Conservation (phyloP, 2,888 invertebrate genomes). For the Cremastinae sp. region DNA sequence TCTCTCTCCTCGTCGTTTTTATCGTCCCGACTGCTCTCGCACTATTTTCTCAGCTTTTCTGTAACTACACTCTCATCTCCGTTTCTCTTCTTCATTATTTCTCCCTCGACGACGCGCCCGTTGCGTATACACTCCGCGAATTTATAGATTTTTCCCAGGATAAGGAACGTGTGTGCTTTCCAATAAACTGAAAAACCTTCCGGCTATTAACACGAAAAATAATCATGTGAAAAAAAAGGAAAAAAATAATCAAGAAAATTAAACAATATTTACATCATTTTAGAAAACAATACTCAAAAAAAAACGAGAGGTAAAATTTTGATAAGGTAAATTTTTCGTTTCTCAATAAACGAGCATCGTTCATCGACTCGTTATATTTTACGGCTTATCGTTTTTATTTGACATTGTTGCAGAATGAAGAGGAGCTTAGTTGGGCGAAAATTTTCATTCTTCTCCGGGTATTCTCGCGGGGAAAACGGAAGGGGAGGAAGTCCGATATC, state of each 20-base stretch:
- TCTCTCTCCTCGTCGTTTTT: constrained; percentile 13
- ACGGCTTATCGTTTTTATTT: constrained; percentile 35
- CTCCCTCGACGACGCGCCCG: constrained; percentile 3
- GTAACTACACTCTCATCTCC: constrained; percentile 12
- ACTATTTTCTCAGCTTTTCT: constrained; percentile 31
- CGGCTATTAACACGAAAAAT: too few species aligned
- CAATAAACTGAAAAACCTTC: too few species aligned
- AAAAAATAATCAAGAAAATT: too few species aligned
- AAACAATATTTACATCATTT: too few species aligned
- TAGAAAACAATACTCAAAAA: neutral
- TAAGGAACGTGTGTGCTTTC: constrained; percentile 7
- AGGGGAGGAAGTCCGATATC: constrained; percentile 62
- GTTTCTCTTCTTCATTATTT: constrained; percentile 28
- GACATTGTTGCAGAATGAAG: constrained; percentile 32
- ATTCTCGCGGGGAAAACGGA: constrained; percentile 33
- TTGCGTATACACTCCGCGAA: neutral
- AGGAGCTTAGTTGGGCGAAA: constrained; percentile 42
- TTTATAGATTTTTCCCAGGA: neutral
- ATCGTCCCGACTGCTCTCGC: constrained; percentile 8
- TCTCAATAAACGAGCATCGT: too few species aligned
- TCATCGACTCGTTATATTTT: neutral
- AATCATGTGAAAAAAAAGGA: too few species aligned
- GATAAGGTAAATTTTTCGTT: too few species aligned
- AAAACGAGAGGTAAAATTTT: neutral
- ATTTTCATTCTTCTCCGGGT: constrained; percentile 55